These are phyloP conservation scores for Lordiphosa andalusiaca DNA, from an alignment of 2,888 invertebrate genomes.

Conservation along the genomic window DNA sequence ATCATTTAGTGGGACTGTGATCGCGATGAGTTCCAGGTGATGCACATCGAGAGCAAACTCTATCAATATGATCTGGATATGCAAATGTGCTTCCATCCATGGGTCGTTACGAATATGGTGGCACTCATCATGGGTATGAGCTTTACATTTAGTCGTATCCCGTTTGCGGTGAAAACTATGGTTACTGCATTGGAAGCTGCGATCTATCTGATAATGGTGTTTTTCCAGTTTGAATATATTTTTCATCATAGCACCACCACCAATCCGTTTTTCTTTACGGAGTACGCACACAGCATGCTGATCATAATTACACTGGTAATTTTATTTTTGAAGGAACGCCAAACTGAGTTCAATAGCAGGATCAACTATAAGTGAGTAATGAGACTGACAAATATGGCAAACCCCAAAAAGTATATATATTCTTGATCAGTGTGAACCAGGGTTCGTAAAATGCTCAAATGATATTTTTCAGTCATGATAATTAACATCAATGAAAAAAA, in stretches of 20 bases:
- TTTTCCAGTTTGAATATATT: constrained; percentile 82
- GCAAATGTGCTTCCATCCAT: constrained; percentile 70
- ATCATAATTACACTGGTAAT: constrained; percentile 87
- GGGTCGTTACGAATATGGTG: constrained; percentile 44
- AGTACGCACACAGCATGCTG: constrained; percentile 86
- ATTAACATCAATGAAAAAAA: no score
- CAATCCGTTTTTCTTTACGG: constrained; percentile 85
- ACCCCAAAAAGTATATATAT: no score
- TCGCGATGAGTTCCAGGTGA: constrained; percentile 28
- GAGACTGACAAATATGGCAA: no score
- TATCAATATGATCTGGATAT: constrained; percentile 32
- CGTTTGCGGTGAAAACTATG: constrained; percentile 88
- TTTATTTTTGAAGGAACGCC: constrained; percentile 91
- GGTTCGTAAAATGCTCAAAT: no score
- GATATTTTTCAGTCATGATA: no score
- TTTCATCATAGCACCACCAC: constrained; percentile 84
- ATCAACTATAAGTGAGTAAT: constrained; percentile 86
- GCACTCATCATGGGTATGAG: constrained; percentile 83
- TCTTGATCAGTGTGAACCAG: no score
- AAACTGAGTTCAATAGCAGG: constrained; percentile 92
- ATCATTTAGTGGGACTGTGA: constrained; percentile 28
- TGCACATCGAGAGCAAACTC: constrained; percentile 36
- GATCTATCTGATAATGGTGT: constrained; percentile 86
- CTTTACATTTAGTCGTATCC: constrained; percentile 91
- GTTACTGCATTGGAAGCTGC: constrained; percentile 82